These are phyloP conservation scores for Opisthograptis luteolata DNA, from an alignment of 2,888 invertebrate genomes.

Conservation along the genomic window DNA sequence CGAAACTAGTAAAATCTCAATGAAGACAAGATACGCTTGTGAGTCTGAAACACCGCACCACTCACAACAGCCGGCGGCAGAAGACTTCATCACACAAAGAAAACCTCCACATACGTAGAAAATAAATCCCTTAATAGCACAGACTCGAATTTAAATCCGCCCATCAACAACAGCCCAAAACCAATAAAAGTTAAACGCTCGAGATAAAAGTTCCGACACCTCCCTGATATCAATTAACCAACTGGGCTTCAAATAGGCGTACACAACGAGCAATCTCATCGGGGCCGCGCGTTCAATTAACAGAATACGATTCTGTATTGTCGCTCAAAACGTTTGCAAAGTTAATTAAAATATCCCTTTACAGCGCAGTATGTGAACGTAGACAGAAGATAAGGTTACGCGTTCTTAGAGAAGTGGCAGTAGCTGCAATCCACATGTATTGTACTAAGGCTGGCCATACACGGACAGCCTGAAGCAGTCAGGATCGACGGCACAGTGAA, in stretches of 20 bases:
- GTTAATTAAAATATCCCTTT: conserved; percentile 68
- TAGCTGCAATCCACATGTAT: too few relatives aligned
- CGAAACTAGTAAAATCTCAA: too few relatives aligned
- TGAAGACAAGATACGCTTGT: too few relatives aligned
- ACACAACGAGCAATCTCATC: conserved; percentile 58
- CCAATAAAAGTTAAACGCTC: conserved; percentile 28
- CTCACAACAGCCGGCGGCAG: too few relatives aligned
- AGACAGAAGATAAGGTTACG: neutral
- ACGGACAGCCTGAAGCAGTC: too few relatives aligned
- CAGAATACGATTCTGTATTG: conserved; percentile 71
- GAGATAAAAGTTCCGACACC: conserved; percentile 26
- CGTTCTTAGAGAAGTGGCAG: neutral
- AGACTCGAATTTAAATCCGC: conserved; percentile 15
- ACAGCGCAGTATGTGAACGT: neutral
- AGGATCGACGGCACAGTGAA: too few relatives aligned
- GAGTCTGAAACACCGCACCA: too few relatives aligned
- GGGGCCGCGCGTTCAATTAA: conserved; percentile 72
- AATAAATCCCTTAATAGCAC: neutral
- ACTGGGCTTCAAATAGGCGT: conserved; percentile 50
- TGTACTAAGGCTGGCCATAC: too few relatives aligned
- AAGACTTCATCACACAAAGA: too few relatives aligned
- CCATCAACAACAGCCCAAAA: conserved; percentile 18
- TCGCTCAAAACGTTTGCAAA: conserved; percentile 58
- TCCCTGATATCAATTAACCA: conserved; percentile 47
- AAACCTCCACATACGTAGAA: too few relatives aligned